Evolutionary conservation across 2,888 invertebrate genomes (phyloP).

Genomic region (Leistus spinibarbis): DNA sequence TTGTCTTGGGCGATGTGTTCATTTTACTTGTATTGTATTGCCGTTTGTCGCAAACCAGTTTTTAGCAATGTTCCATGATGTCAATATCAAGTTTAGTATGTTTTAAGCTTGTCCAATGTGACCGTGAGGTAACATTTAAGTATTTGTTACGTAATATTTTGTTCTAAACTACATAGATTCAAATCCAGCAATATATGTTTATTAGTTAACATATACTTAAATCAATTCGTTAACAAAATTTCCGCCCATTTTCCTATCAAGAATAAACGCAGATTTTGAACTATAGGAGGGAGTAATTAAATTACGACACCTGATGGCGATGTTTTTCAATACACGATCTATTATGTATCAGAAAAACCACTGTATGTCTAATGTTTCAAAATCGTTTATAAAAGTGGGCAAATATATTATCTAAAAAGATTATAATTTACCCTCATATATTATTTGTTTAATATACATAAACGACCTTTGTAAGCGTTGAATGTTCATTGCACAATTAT

Average conservation of each 20-base stretch:
- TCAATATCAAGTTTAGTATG: not conserved
- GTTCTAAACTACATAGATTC: too few species aligned
- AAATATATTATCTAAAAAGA: not conserved
- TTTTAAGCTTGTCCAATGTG: not conserved
- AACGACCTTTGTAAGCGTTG: not conserved
- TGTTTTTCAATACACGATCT: too few species aligned
- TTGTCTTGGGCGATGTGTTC: not conserved
- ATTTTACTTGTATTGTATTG: not conserved
- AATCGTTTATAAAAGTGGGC: too few species aligned
- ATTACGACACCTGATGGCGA: too few species aligned
- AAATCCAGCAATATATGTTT: too few species aligned
- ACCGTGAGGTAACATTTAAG: not conserved
- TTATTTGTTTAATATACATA: not conserved
- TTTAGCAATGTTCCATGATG: not conserved
- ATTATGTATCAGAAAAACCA: too few species aligned
- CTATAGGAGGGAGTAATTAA: too few species aligned
- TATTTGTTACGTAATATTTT: not conserved
- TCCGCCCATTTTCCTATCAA: too few species aligned
- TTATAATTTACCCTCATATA: not conserved
- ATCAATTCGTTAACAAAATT: too few species aligned
- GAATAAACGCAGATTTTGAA: too few species aligned
- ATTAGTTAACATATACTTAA: too few species aligned
- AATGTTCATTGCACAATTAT: not conserved
- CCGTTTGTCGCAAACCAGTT: not conserved
- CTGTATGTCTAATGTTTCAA: too few species aligned